Percentiles rank a stretch among this genome's conserved stretches.
Conservation (phyloP, 1,140 invertebrate species). For the Vanessa atalanta region DNA sequence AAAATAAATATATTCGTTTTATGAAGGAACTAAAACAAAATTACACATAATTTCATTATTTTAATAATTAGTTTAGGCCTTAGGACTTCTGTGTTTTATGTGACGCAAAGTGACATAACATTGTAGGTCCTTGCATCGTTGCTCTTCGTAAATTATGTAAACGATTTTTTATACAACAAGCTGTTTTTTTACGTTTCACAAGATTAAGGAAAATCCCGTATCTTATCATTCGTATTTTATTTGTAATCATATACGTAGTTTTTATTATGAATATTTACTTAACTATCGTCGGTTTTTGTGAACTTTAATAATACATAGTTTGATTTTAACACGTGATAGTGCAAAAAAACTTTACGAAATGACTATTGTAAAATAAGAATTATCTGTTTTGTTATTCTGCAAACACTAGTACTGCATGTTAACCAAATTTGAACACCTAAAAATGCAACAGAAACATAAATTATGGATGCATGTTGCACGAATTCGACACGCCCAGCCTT, state of each 20-base stretch:
- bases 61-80: too few relatives aligned
- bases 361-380: background rate
- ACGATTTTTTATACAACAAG: background rate
- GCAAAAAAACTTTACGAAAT: background rate
- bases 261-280: background rate
- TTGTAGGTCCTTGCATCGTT: too few relatives aligned
- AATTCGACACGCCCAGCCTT: conserved; percentile 9
- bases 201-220: conserved; percentile 1
- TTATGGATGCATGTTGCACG: conserved; percentile 7
- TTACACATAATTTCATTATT: too few relatives aligned
- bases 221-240: background rate
- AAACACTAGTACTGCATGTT: background rate
- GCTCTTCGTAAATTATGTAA: too few relatives aligned
- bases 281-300: background rate
- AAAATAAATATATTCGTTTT: too few relatives aligned
- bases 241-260: background rate
- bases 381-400: background rate
- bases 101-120: too few relatives aligned
- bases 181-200: background rate
- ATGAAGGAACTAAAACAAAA: too few relatives aligned
- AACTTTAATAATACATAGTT: background rate
- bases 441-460: background rate
- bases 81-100: too few relatives aligned
- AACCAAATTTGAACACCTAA: background rate
- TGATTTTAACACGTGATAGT: background rate